A percentile compares a stretch with the other conserved stretches of the same genome.
phyloP scores from a whole-genome alignment of 2,797 vertebrate species.

The Eurystomus glaucurus region DNA sequence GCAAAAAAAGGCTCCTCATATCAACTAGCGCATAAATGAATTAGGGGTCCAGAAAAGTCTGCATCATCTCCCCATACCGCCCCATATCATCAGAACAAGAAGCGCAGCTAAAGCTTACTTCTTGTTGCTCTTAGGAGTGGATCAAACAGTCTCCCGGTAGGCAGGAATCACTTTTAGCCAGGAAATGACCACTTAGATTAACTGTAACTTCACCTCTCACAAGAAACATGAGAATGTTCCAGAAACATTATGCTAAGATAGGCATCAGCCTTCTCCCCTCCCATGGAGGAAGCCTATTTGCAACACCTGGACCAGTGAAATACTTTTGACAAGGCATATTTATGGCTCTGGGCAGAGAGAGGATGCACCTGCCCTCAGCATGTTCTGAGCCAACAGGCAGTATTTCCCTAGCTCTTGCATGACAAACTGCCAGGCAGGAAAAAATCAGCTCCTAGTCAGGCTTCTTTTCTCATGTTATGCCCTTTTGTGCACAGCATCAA shows the following conservation, averaged over 20 bases:
- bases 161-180: background rate
- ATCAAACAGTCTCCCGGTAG: background rate
- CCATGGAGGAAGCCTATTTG: background rate
- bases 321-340: background rate
- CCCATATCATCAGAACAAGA: background rate
- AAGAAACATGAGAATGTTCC: background rate
- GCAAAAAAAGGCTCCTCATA: background rate
- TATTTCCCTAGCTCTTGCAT: slow-evolving; percentile 15
- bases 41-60: background rate
- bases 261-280: background rate
- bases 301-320: background rate
- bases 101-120: background rate
- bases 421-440: background rate
- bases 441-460: background rate
- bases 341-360: background rate
- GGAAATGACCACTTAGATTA: background rate
- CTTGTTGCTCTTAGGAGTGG: background rate
- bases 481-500: background rate
- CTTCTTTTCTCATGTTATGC: background rate
- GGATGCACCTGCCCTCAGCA: slow-evolving; percentile 36
- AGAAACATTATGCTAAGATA: background rate
- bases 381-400: slow-evolving; percentile 15
- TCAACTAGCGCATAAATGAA: background rate
- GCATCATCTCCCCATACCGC: background rate
- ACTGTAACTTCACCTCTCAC: background rate